Conservation (phyloP, 2,797 vertebrate genomes). For the Malurus leucopterus region DNA sequence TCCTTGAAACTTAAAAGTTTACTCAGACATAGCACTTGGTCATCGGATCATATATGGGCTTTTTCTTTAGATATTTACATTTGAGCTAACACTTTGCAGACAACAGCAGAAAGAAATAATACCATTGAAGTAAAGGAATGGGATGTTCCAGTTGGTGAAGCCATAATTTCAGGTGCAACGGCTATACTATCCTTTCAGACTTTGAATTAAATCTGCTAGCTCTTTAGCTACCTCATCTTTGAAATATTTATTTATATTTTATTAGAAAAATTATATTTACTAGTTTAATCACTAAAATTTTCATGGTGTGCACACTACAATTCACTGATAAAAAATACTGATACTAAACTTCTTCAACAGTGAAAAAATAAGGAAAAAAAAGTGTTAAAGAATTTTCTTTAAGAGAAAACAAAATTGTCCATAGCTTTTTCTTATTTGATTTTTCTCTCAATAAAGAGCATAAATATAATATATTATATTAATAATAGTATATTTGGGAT, state of each 20-base stretch:
- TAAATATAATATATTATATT: background rate
- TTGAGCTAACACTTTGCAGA: background rate
- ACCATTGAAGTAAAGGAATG: accelerated
- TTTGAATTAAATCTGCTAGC: background rate
- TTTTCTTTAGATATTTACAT: background rate
- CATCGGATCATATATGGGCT: background rate
- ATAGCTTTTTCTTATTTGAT: background rate
- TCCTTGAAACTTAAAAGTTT: background rate
- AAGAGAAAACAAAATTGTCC: background rate
- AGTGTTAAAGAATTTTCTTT: background rate
- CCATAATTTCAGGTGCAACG: background rate
- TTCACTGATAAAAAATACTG: background rate
- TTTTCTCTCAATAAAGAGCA: background rate
- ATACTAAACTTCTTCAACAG: background rate
- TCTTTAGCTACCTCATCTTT: background rate
- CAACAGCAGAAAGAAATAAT: background rate
- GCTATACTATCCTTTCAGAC: background rate
- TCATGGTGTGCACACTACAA: background rate
- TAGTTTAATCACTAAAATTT: background rate
- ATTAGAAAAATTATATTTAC: background rate
- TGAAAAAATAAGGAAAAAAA: background rate
- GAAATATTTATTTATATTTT: background rate
- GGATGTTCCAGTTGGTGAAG: background rate
- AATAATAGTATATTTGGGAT: accelerated
- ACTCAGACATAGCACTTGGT: background rate